Conservation (phyloP, 2,888 invertebrate genomes). For the Drosophila pseudotalamancana region DNA sequence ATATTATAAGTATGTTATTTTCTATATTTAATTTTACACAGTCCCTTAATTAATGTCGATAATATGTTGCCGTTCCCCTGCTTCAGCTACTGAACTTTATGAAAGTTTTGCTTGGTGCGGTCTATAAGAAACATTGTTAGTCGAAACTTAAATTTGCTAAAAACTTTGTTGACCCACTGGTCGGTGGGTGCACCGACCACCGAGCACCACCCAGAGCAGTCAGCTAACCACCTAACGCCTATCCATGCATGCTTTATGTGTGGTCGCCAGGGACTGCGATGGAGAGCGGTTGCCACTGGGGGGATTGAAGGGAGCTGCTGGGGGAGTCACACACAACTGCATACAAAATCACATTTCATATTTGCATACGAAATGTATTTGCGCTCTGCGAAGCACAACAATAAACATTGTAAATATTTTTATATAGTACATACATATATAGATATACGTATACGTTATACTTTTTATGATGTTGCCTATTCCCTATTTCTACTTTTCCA, state of each 20-base stretch:
- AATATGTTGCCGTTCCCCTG: neutral
- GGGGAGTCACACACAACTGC: slow-evolving; percentile 39
- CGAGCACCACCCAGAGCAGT: neutral
- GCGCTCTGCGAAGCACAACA: slow-evolving; percentile 77
- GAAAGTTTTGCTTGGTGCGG: neutral
- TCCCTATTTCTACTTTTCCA: slow-evolving; percentile 33
- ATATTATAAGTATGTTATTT: neutral
- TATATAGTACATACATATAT: neutral
- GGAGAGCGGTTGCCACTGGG: neutral
- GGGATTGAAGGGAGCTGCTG: neutral
- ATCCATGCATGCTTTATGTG: slow-evolving; percentile 59
- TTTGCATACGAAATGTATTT: slow-evolving; percentile 78
- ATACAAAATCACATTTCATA: slow-evolving; percentile 71
- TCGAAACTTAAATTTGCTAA: slow-evolving; percentile 31
- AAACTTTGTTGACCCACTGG: slow-evolving; percentile 12
- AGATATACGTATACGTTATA: neutral
- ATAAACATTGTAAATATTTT: slow-evolving; percentile 77
- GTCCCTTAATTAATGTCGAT: too few relatives aligned
- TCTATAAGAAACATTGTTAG: slow-evolving; percentile 1
- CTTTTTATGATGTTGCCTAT: slow-evolving; percentile 23
- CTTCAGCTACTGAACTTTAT: neutral
- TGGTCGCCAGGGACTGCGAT: slow-evolving; percentile 23
- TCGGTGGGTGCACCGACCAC: neutral
- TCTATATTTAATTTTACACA: neutral
- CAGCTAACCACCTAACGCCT: slow-evolving; percentile 28